These are phyloP conservation scores for Melopsittacus undulatus DNA, from an alignment of 2,797 vertebrate genomes.

Conservation along the genomic window DNA sequence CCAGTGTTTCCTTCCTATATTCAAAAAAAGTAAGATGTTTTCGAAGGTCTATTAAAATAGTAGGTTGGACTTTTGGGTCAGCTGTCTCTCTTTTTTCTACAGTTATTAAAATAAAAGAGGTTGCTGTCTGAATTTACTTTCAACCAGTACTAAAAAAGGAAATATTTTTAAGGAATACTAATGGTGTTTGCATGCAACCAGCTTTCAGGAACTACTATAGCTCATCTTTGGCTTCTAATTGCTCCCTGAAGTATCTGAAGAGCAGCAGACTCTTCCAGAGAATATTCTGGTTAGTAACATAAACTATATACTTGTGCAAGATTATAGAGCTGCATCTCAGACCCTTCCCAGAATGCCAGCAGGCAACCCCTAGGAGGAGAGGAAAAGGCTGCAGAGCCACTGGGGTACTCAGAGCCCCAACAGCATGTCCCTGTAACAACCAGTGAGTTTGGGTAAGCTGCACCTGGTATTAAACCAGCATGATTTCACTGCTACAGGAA, in stretches of 20 bases:
- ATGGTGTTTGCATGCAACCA: neutral
- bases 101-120: neutral
- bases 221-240: neutral
- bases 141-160: neutral
- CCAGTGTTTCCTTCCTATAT: neutral
- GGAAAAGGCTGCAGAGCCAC: neutral
- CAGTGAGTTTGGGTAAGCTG: neutral
- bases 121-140: neutral
- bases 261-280: neutral
- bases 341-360: neutral
- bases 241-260: neutral
- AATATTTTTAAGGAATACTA: neutral
- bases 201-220: neutral
- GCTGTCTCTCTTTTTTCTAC: neutral
- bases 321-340: neutral
- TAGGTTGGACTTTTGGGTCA: neutral
- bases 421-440: fast-evolving
- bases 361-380: fast-evolving
- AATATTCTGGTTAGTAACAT: neutral
- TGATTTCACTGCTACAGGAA: neutral
- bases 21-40: neutral
- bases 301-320: neutral
- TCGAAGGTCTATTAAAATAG: neutral
- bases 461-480: fast-evolving
- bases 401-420: neutral